These are phyloP conservation scores for Xestobium rufovillosum DNA, from an alignment of 2,888 invertebrate species.

Conservation along the genomic window DNA sequence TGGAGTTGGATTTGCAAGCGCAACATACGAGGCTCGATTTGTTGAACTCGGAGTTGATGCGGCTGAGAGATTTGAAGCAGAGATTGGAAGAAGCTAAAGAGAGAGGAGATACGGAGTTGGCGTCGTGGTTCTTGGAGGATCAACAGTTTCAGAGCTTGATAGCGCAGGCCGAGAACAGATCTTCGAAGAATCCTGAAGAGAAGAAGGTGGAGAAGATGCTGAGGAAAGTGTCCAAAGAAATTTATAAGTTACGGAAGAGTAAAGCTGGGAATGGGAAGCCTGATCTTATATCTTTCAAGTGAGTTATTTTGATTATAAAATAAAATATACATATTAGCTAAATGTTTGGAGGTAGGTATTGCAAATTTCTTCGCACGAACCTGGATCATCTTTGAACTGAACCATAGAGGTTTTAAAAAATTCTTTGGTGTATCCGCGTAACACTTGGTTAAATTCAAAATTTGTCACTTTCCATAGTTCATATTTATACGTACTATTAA, in stretches of 20 bases:
- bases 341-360: too few species aligned
- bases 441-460: too few species aligned
- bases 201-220: conserved; percentile 71
- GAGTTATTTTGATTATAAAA: too few species aligned
- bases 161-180: conserved; percentile 48
- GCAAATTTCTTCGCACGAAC: too few species aligned
- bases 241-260: conserved; percentile 81
- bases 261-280: conserved; percentile 83
- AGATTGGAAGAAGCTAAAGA: conserved; percentile 77
- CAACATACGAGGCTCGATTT: conserved; percentile 80
- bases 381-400: too few species aligned
- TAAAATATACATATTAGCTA: too few species aligned
- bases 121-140: conserved; percentile 81
- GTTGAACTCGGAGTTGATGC: conserved; percentile 74
- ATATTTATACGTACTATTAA: too few species aligned
- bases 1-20: conserved; percentile 86
- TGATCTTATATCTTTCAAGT: conserved; percentile 89
- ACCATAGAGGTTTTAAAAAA: too few species aligned
- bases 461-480: too few species aligned
- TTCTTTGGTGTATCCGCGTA: too few species aligned
- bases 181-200: conserved; percentile 54
- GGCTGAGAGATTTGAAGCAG: conserved; percentile 74
- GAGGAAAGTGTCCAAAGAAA: conserved; percentile 82
- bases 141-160: conserved; percentile 73
- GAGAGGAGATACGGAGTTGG: conserved; percentile 73